Evolutionary conservation across 2,888 invertebrate species (phyloP).

Genomic region (Tetranychus piercei): DNA sequence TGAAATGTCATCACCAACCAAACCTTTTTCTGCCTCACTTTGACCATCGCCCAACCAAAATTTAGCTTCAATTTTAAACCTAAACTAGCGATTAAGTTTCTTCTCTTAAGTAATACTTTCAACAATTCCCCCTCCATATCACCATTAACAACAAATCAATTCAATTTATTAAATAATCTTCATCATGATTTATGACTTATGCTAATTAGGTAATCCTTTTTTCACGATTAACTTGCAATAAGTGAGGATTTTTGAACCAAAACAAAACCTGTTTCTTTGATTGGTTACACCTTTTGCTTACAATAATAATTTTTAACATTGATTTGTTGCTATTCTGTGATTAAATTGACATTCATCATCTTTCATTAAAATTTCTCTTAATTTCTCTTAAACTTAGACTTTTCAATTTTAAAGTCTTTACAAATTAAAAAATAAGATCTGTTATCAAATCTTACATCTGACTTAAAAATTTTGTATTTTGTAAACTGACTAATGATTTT

Average conservation of each 20-base stretch:
- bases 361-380: background rate
- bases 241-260: background rate
- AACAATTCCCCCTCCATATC: background rate
- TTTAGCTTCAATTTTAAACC: background rate
- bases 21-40: background rate
- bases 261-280: background rate
- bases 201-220: background rate
- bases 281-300: background rate
- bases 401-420: background rate
- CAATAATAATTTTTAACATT: background rate
- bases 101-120: background rate
- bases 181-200: conserved; percentile 2
- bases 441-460: background rate
- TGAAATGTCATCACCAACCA: background rate
- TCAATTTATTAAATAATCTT: background rate
- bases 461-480: conserved; percentile 28
- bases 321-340: background rate
- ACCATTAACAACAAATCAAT: background rate
- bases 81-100: background rate
- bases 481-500: background rate
- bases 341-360: background rate
- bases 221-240: background rate
- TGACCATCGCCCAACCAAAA: background rate
- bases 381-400: background rate
- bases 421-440: too few relatives aligned